Evolutionary conservation across 2,888 invertebrate species (phyloP), one percentile per base, ranked within the genome.

Genomic region (Nemotelus nigrinus): DNA sequence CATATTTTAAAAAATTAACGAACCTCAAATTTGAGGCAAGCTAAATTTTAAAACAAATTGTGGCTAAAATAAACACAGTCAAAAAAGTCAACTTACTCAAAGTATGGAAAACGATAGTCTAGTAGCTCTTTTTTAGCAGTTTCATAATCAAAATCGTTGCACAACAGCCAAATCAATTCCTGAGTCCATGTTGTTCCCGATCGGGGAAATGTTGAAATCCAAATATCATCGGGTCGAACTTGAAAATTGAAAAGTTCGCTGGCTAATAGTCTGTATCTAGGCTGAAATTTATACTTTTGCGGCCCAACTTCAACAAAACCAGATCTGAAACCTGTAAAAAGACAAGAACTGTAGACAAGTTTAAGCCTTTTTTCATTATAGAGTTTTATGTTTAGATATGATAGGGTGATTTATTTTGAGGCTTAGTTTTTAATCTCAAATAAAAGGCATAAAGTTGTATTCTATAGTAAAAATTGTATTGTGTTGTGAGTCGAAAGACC

Each of bases 151-250:
- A 94, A 88, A 82, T 93, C 88, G 83, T 94, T 94, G 2, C 91
- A 91, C 48, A 95, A 85, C 84, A 95, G 87, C 95, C 95, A 95
- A 2, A 94, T 91, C 82, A 95, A 86, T 85, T 95, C 95, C 85
- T 94, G 94, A 0, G 93, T 93, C 92, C 93, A 92, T 5, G 93
- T 94, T 80, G 87, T 88, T 90, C 94, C 94, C 83, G 94, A 94
- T 86, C 95, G 89, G 0, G 95, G 95, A 85, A 93, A 94, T 2
- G 94, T 93, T 4, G 91, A 87, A 4, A 95, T 90, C 89, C 94
- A 94, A 4, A 92, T 89, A 84, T 95, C 95, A 81, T 89, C 89
- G 0, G 89, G 83, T 79, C 92, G 88, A 0, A 92, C 88, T 82
- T 91, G 87, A 86, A 95, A 93, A 83, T 92, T 92, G 85, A 92